Base-by-base conservation (phyloP, 1,140 invertebrate genomes). In the Tenebrio molitor region DNA sequence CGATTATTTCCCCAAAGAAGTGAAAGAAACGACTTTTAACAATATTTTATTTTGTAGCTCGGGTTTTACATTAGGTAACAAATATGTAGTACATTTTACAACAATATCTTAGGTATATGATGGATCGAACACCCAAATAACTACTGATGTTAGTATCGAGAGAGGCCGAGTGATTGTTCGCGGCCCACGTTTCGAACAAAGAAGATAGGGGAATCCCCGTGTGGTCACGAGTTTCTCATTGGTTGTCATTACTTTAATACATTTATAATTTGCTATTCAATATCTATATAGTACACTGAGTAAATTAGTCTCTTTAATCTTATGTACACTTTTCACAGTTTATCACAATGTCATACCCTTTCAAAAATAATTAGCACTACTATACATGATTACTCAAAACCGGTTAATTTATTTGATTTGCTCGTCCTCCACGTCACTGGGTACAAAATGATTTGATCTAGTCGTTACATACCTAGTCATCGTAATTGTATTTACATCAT, bases 1-100 rank as follows among this genome's bases (percentile, higher is more conserved):
- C 23, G 58, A 34, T 34, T 39, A 2, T 39, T 39, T 5, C 4
- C 29, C 10, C 7, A 15, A 58, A 29, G 12, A 50, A 69, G n/a
- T n/a, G n/a, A n/a, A 19, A 29, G 34, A 72, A 4, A 14, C 4
- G 6, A 8, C 10, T 76, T 72, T 76, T 64, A 76, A 76, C 73
- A 74, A 74, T 74, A 70, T 17, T 74, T 74, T 76, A 74, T 65
- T 69, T 73, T 75, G 39, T 58, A 74, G 73, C 53, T 71, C 66
- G 68, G 74, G 72, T 44, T 74, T 74, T 72, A 76, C 70, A 74
- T 46, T 72, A 68, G 73, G 73, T 76, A 76, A 76, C 75, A 76
- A 76, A 76, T 74, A 76, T 72, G 73, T 73, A 46, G 39, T 76
- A 76, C 72, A 76, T 74, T 12, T 69, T 74, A 74, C 73, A 72